These are phyloP conservation scores for Tachina fera DNA, from an alignment of 2,888 invertebrate species.

Conservation along the genomic window DNA sequence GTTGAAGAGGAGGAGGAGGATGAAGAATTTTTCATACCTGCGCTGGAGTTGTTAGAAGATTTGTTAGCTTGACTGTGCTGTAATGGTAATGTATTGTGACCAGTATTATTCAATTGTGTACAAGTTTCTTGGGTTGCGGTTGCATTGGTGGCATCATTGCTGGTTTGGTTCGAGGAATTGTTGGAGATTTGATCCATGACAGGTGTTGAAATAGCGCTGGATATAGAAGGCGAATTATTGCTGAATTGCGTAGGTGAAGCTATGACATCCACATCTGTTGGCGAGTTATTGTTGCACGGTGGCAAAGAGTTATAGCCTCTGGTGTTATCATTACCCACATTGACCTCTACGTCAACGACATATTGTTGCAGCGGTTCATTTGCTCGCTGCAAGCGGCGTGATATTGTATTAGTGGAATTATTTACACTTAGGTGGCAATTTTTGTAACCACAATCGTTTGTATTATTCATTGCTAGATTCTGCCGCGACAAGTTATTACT, in stretches of 20 bases:
- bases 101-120: conserved; percentile 40
- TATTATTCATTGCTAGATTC: conserved; percentile 53
- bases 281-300: conserved; percentile 44
- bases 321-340: conserved; percentile 77
- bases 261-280: conserved; percentile 74
- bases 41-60: conserved; percentile 59
- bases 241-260: conserved; percentile 75
- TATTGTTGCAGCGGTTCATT: conserved; percentile 77
- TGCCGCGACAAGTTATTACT: conserved; percentile 75
- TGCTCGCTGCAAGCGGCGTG: conserved; percentile 70
- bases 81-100: conserved; percentile 75
- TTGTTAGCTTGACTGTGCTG: conserved; percentile 73
- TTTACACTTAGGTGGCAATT: conserved; percentile 81
- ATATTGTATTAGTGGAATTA: conserved; percentile 72
- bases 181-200: conserved; percentile 75
- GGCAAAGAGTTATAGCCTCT: conserved; percentile 76
- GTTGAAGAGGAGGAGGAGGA: conserved; percentile 81
- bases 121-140: conserved; percentile 65
- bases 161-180: conserved; percentile 42
- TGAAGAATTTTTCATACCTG: conserved; percentile 66
- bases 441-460: conserved; percentile 81
- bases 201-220: conserved; percentile 76
- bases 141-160: conserved; percentile 57
- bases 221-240: conserved; percentile 70
- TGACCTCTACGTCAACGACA: conserved; percentile 80